phyloP scores from a whole-genome alignment of 2,797 vertebrate genomes.

The Danio choprae region DNA sequence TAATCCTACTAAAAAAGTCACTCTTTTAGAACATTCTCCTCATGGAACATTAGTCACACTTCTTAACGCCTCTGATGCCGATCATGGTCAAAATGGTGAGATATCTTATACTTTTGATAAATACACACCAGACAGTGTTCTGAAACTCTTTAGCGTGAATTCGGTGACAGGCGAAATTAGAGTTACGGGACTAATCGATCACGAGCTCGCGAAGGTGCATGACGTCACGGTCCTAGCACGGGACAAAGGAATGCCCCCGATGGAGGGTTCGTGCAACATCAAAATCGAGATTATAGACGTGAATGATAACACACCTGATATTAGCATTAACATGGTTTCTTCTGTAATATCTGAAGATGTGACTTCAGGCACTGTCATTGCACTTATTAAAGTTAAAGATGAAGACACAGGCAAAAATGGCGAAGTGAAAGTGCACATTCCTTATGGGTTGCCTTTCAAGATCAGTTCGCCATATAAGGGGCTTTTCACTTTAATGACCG shows the following conservation, averaged over 20 bases:
- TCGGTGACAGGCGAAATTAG: constrained; percentile 74
- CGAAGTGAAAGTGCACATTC: constrained; percentile 76
- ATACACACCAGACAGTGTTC: constrained; percentile 74
- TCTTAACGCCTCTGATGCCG: constrained; percentile 82
- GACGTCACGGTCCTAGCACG: constrained; percentile 79
- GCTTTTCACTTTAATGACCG: constrained; percentile 80
- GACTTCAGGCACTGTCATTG: constrained; percentile 76
- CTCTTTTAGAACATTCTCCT: constrained; percentile 77
- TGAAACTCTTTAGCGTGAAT: constrained; percentile 77
- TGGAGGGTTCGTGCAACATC: constrained; percentile 81
- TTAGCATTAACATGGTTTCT: constrained; percentile 77
- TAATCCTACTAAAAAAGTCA: constrained; percentile 72
- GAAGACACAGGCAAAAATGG: constrained; percentile 80
- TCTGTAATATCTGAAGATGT: constrained; percentile 78
- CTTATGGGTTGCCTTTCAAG: constrained; percentile 75
- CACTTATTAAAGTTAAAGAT: constrained; percentile 80
- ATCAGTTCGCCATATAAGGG: constrained; percentile 78
- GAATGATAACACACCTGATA: constrained; percentile 82
- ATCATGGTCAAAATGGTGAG: constrained; percentile 81
- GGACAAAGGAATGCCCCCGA: constrained; percentile 79
- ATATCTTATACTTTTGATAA: constrained; percentile 79
- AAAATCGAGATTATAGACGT: constrained; percentile 80
- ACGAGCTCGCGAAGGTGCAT: constrained; percentile 76
- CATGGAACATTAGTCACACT: constrained; percentile 74
- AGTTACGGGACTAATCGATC: constrained; percentile 77